Percentiles rank a stretch among this genome's conserved stretches.
These are phyloP conservation scores for Morone chrysops DNA, from an alignment of 2,113 vertebrate species.

Conservation along the genomic window DNA sequence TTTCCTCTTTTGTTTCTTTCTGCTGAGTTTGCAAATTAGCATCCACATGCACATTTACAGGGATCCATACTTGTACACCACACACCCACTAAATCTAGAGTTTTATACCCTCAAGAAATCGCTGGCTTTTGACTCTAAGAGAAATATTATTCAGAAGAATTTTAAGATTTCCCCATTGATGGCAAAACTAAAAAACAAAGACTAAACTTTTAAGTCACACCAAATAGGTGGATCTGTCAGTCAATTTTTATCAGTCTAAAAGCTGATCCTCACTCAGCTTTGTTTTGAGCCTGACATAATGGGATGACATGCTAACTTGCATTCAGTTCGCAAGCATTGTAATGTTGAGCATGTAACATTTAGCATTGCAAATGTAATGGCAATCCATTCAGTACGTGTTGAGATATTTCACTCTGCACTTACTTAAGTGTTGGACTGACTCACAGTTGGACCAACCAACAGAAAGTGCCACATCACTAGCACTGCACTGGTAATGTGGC, in stretches of 20 bases:
- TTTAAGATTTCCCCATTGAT: neutral
- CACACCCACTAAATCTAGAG: slow-evolving; percentile 5
- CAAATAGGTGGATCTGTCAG: neutral
- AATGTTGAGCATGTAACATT: neutral
- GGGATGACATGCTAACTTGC: neutral
- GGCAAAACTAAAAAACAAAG: neutral
- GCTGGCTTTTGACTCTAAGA: slow-evolving; percentile 12
- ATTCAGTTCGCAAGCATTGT: neutral
- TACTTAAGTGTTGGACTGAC: neutral
- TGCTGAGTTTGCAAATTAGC: slow-evolving; percentile 59
- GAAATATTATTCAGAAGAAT: neutral
- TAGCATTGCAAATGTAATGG: neutral
- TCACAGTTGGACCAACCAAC: neutral
- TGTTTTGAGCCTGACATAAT: neutral
- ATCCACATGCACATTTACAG: slow-evolving; percentile 20
- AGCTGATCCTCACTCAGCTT: neutral
- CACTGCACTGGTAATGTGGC: too few relatives aligned
- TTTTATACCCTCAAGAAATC: neutral
- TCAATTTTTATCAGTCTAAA: neutral
- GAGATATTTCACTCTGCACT: neutral
- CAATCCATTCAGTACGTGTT: neutral
- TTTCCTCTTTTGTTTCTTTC: slow-evolving; percentile 40
- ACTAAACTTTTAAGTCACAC: neutral
- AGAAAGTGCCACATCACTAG: neutral
- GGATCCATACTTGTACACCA: neutral